Base-by-base conservation (phyloP, 2,888 invertebrate genomes). In the Terebella lapidaria region DNA sequence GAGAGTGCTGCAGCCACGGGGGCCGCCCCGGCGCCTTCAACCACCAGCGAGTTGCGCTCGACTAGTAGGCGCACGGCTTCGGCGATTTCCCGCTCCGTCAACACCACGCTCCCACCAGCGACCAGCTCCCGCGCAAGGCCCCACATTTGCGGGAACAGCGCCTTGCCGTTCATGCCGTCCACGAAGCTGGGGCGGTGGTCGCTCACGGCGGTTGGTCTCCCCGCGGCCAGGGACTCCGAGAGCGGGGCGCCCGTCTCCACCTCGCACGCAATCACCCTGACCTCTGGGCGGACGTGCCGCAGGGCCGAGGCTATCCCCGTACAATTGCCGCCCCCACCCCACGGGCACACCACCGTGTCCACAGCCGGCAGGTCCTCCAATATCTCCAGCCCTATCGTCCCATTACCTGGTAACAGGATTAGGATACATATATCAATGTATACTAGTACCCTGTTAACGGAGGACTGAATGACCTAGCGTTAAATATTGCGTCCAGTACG, bases 341-440 rank as follows among this genome's bases (percentile, higher is more conserved):
- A 78, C 1, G 78, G 78, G 25, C 72, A 69, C 25, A 78, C 70
- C 3, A 78, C 70, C 20, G 73, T 64, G 66, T 75, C 74, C 1
- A 75, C 74, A 2, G 74, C 72, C n/a, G 74, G 74, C 3, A 78
- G 68, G 51, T 75, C 73, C 53, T 76, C 76, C 52, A 72, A 57
- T 27, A 78, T 75, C 59, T 78, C 78, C 24, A 78, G 57, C 1
- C 76, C 78, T 45, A 72, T 72, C 28, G 76, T 75, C 22, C 74
- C 78, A 71, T 78, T 75, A 28, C 77, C 77, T 76, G 46, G 18
- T n/a, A n/a, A n/a, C n/a, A n/a, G n/a, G n/a, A n/a, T n/a, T n/a
- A n/a, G n/a, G n/a, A n/a, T n/a, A n/a, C n/a, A n/a, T n/a, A n/a
- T n/a, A 35, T 35, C 42, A 35, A 35, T 15, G 10, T 49, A 49